Conservation (phyloP, 2,113 vertebrate species). For the Agelaius phoeniceus region DNA sequence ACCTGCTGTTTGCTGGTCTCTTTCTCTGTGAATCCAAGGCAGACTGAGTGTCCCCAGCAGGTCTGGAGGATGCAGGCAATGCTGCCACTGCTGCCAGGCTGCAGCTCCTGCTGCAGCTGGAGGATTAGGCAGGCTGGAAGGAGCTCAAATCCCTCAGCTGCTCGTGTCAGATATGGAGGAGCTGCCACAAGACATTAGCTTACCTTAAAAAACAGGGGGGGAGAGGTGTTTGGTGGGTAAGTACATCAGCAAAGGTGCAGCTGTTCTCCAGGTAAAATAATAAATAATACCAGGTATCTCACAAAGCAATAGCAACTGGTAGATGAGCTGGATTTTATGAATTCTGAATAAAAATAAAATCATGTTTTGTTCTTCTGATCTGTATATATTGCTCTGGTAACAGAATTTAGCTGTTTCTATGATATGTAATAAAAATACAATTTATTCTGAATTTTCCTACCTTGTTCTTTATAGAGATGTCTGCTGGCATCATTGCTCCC, state of each 20-base stretch:
- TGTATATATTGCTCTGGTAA: neutral
- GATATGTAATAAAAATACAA: neutral
- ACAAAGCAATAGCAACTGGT: neutral
- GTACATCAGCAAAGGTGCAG: neutral
- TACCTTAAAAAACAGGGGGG: neutral
- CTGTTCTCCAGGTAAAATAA: neutral
- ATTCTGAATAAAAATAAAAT: neutral
- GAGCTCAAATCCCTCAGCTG: slow-evolving; percentile 26
- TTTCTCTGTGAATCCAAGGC: no score
- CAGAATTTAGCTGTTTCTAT: neutral
- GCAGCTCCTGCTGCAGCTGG: neutral
- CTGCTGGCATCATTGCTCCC: neutral
- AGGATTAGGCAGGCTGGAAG: slow-evolving; percentile 23
- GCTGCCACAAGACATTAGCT: neutral
- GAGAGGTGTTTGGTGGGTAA: neutral
- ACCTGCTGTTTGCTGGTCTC: no score
- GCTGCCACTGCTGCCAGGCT: neutral
- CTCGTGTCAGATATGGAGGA: neutral
- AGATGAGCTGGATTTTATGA: neutral
- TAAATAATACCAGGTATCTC: neutral
- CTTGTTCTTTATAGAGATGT: neutral
- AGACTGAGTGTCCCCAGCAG: neutral
- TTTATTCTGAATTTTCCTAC: neutral
- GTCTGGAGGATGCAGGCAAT: neutral
- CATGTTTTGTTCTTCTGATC: neutral